Evolutionary conservation across 2,797 vertebrate species (phyloP).

Genomic region (Hyperoplus immaculatus): DNA sequence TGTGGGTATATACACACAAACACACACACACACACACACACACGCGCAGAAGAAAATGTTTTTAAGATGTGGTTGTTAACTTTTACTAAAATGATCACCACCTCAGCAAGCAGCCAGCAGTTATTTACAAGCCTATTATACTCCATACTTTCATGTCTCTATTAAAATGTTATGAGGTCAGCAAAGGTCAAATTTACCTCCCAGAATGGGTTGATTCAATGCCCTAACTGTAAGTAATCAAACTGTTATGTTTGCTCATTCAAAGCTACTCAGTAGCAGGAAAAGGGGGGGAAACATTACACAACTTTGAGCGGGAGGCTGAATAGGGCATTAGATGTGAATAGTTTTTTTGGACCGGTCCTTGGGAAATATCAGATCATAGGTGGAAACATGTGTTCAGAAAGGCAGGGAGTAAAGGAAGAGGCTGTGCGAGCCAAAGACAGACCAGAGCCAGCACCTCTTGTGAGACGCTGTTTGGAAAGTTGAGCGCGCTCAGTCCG

Average conservation of each 20-base stretch:
- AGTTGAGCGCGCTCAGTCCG: slow-evolving; percentile 27
- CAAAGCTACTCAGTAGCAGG: slow-evolving; percentile 49
- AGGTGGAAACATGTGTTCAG: slow-evolving; percentile 79
- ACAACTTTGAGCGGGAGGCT: slow-evolving; percentile 47
- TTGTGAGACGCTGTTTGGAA: slow-evolving; percentile 64
- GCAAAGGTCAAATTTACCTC: not conserved
- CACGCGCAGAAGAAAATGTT: slow-evolving; percentile 11
- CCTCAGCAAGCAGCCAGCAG: not conserved
- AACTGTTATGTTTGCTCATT: slow-evolving; percentile 11
- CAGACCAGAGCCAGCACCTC: slow-evolving; percentile 50
- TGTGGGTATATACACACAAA: not conserved
- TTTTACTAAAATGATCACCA: slow-evolving; percentile 23
- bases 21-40: not conserved
- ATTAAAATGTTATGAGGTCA: slow-evolving; percentile 17
- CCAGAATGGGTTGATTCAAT: slow-evolving; percentile 5
- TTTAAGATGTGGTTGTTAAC: slow-evolving; percentile 15
- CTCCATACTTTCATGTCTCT: slow-evolving; percentile 9
- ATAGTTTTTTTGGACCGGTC: slow-evolving; percentile 63
- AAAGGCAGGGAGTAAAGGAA: slow-evolving; percentile 54
- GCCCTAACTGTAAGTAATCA: slow-evolving; percentile 11
- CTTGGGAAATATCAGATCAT: slow-evolving; percentile 80
- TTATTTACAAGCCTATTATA: slow-evolving; percentile 23
- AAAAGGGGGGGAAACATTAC: slow-evolving; percentile 38
- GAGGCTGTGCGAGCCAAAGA: slow-evolving; percentile 49
- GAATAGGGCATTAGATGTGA: slow-evolving; percentile 52